These are phyloP conservation scores for Nomada lathburiana DNA, from an alignment of 2,888 invertebrate species.

Conservation along the genomic window DNA sequence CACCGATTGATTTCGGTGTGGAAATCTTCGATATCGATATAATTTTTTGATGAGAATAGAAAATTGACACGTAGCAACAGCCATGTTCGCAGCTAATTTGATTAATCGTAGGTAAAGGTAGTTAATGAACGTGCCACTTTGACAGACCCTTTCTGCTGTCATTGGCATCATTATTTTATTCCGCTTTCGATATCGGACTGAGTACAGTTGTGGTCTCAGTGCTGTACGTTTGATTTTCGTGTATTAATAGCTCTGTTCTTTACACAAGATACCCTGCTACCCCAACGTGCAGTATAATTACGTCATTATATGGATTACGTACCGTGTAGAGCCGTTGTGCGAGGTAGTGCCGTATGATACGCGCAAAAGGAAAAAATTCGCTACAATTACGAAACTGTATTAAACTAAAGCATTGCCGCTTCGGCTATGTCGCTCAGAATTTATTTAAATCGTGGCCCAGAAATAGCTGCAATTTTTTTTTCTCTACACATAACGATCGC, in stretches of 20 bases:
- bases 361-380: constrained; percentile 78
- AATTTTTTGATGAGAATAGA: too few species aligned
- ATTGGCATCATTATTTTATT: too few species aligned
- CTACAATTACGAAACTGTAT: constrained; percentile 53
- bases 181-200: too few species aligned
- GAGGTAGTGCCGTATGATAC: constrained; percentile 78
- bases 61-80: too few species aligned
- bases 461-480: constrained; percentile 7
- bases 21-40: too few species aligned
- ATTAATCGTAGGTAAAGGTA: too few species aligned
- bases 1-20: too few species aligned
- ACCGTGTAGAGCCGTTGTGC: constrained; percentile 70
- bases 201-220: constrained; percentile 70
- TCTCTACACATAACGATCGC: neutral
- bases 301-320: constrained; percentile 75
- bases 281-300: constrained; percentile 73
- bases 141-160: too few species aligned
- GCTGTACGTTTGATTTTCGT: constrained; percentile 72
- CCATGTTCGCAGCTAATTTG: too few species aligned
- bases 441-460: constrained; percentile 1
- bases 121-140: too few species aligned
- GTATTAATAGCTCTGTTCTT: constrained; percentile 76
- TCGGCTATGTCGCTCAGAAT: constrained; percentile 14
- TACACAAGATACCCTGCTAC: constrained; percentile 60
- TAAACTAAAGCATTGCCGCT: constrained; percentile 29